Evolutionary conservation across 1,140 invertebrate genomes (phyloP).

Genomic region (Rhynchophorus ferrugineus): DNA sequence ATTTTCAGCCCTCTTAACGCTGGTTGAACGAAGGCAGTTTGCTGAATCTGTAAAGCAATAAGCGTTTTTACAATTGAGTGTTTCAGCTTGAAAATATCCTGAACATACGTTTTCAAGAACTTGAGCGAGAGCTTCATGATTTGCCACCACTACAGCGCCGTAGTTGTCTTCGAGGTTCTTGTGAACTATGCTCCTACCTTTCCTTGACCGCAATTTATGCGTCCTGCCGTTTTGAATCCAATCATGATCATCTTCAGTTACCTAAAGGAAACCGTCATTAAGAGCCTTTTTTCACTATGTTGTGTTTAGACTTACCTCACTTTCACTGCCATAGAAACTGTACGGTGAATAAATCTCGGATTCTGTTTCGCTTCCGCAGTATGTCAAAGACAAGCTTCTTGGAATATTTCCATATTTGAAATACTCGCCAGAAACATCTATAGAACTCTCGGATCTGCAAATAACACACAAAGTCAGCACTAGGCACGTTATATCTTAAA

Average conservation of each 20-base stretch:
- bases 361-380: slow-evolving; percentile 73
- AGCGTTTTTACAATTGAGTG: not conserved
- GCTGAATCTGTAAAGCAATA: slow-evolving; percentile 53
- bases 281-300: no score
- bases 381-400: slow-evolving; percentile 59
- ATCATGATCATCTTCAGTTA: slow-evolving; percentile 48
- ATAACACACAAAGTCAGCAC: not conserved
- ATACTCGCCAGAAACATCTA: slow-evolving; percentile 42
- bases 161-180: slow-evolving; percentile 81
- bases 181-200: slow-evolving; percentile 69
- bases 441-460: slow-evolving; percentile 43
- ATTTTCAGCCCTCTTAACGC: slow-evolving; percentile 61
- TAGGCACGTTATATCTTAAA: no score
- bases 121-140: slow-evolving; percentile 78
- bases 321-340: slow-evolving; percentile 60
- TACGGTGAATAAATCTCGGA: slow-evolving; percentile 73
- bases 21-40: slow-evolving; percentile 54
- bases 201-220: slow-evolving; percentile 57
- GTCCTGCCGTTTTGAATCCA: slow-evolving; percentile 40
- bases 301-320: slow-evolving; percentile 33
- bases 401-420: slow-evolving; percentile 42
- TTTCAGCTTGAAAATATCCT: not conserved
- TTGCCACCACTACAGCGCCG: slow-evolving; percentile 78
- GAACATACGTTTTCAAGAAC: slow-evolving; percentile 67
- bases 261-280: slow-evolving; percentile 30